phyloP scores from a whole-genome alignment of 2,797 vertebrate genomes.

The Thripadectes ignobilis region DNA sequence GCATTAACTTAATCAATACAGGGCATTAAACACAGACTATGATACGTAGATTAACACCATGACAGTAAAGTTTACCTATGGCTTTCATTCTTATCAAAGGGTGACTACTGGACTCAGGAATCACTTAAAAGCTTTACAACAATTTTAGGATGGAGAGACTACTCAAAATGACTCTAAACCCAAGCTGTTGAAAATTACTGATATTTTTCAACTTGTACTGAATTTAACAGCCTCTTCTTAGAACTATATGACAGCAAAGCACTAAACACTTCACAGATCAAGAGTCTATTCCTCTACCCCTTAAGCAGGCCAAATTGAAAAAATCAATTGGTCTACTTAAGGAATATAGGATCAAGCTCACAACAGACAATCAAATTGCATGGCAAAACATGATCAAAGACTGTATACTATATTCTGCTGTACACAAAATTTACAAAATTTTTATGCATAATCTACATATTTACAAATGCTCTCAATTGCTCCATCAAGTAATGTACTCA shows the following conservation, averaged over 20 bases:
- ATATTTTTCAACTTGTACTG: background rate
- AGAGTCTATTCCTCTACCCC: background rate
- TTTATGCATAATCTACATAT: conserved; percentile 68
- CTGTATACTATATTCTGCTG: conserved; percentile 1
- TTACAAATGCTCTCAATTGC: conserved; percentile 66
- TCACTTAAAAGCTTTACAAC: conserved; percentile 31
- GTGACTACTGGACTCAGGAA: conserved; percentile 4
- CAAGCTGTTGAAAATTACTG: background rate
- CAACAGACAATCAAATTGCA: conserved; percentile 25
- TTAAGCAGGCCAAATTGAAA: conserved; percentile 7
- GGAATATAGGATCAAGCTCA: background rate
- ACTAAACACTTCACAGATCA: conserved; percentile 24
- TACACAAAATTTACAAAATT: conserved; percentile 67
- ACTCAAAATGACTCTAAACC: background rate
- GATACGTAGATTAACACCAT: background rate
- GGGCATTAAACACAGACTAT: conserved; percentile 60
- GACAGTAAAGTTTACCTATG: conserved; percentile 12
- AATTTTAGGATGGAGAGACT: background rate
- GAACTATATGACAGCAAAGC: conserved; percentile 20
- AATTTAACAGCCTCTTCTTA: conserved; percentile 9
- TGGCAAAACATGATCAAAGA: conserved; percentile 24
- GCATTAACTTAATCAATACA: conserved; percentile 67
- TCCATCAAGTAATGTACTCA: conserved; percentile 59
- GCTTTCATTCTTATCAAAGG: conserved; percentile 18
- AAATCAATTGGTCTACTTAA: background rate